These are phyloP conservation scores for Pocillopora damicornis DNA, from an alignment of 64 coral and sea anemone species.

Conservation along the genomic window DNA sequence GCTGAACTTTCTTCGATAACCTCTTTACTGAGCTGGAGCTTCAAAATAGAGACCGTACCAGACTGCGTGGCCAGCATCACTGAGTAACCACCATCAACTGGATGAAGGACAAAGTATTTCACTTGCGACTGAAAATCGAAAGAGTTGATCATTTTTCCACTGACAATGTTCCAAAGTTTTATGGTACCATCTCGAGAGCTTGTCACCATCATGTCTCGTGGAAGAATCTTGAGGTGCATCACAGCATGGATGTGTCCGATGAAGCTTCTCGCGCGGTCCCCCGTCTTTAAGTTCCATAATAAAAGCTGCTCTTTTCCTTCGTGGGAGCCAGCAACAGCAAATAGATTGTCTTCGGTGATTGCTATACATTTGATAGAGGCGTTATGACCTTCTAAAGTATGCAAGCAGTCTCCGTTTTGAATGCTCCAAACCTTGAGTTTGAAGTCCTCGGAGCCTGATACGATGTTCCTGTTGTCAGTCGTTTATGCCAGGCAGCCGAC, in stretches of 20 bases:
- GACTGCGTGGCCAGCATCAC: slow-evolving; percentile 75
- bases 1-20: neutral
- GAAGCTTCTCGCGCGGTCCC: slow-evolving; percentile 40
- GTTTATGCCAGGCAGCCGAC: slow-evolving; percentile 66
- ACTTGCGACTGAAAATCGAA: slow-evolving; percentile 92
- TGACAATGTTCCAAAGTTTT: slow-evolving; percentile 67
- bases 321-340: slow-evolving; percentile 72
- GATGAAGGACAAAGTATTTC: slow-evolving; percentile 54
- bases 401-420: slow-evolving; percentile 16
- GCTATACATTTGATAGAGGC: slow-evolving; percentile 62
- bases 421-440: slow-evolving; percentile 58
- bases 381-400: slow-evolving; percentile 50
- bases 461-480: slow-evolving; percentile 27
- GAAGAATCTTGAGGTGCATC: slow-evolving; percentile 57
- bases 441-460: slow-evolving; percentile 78
- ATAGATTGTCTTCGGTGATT: slow-evolving; percentile 61
- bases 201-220: slow-evolving; percentile 36
- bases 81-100: slow-evolving; percentile 29
- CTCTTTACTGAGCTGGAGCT: slow-evolving; percentile 36
- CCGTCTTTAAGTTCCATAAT: slow-evolving; percentile 63
- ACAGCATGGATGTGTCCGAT: slow-evolving; percentile 74
- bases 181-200: slow-evolving; percentile 87
- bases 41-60: slow-evolving; percentile 70
- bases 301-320: slow-evolving; percentile 68
- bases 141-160: slow-evolving; percentile 52